These are phyloP conservation scores for Chaetodon trifasciatus DNA, from an alignment of 2,797 vertebrate species.

Conservation along the genomic window DNA sequence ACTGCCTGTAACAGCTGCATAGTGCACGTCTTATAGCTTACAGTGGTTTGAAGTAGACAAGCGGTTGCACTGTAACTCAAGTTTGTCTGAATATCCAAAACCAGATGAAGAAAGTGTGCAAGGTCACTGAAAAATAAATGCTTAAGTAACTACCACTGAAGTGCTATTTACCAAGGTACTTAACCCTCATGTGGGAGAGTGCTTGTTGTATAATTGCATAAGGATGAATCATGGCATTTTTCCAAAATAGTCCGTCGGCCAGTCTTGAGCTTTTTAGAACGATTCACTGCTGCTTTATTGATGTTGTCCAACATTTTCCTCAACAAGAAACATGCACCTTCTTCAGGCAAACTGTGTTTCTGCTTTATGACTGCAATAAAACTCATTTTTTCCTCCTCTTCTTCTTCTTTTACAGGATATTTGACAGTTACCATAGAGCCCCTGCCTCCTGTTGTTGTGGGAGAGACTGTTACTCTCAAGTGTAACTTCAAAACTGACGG, in stretches of 20 bases:
- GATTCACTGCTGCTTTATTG: constrained; percentile 8
- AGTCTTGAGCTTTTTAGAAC: constrained; percentile 9
- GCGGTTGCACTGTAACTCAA: neutral
- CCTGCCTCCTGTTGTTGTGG: constrained; percentile 95
- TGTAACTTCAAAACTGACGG: constrained; percentile 99
- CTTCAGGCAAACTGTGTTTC: neutral
- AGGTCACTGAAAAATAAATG: constrained; percentile 14
- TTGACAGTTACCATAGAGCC: constrained; percentile 98
- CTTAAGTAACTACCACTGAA: neutral
- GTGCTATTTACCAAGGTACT: constrained; percentile 23
- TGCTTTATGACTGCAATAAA: constrained; percentile 2
- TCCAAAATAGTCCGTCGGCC: neutral
- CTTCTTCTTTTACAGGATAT: constrained; percentile 87
- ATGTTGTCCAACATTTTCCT: constrained; percentile 13
- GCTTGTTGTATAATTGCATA: constrained; percentile 27
- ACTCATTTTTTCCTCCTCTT: neutral
- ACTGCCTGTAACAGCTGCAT: neutral
- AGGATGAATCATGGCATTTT: constrained; percentile 17
- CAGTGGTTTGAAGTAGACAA: neutral
- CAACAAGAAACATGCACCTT: neutral
- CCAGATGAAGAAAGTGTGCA: constrained; percentile 9
- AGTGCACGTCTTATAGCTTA: neutral
- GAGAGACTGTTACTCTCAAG: constrained; percentile 97
- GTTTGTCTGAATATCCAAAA: constrained; percentile 6
- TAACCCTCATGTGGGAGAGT: constrained; percentile 16